Conservation (phyloP, 1,140 invertebrate species). For the Delia radicum region DNA sequence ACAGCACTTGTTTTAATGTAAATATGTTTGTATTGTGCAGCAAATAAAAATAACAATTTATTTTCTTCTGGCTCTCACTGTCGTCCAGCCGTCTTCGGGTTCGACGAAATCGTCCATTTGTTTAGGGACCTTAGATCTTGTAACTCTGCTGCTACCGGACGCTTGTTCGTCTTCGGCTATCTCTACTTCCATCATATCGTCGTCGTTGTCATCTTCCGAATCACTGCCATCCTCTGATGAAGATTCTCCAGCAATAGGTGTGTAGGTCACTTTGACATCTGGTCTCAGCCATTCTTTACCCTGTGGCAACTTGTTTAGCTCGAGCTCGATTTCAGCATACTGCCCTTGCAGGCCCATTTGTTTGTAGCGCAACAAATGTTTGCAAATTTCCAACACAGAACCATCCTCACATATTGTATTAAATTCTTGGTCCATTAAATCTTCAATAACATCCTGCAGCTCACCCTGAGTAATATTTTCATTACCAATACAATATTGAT, state of each 20-base stretch:
- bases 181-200: constrained; percentile 42
- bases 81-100: constrained; percentile 62
- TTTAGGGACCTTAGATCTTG: constrained; percentile 44
- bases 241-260: constrained; percentile 49
- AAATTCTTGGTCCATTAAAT: constrained; percentile 67
- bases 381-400: constrained; percentile 60
- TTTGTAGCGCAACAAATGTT: constrained; percentile 57
- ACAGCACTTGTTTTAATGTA: neutral
- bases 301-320: constrained; percentile 52
- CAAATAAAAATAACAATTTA: constrained; percentile 34
- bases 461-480: constrained; percentile 59
- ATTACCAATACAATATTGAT: constrained; percentile 63
- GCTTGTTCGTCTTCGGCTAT: constrained; percentile 19
- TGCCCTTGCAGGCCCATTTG: constrained; percentile 53
- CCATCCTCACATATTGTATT: constrained; percentile 66
- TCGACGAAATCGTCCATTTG: constrained; percentile 57
- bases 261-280: constrained; percentile 49
- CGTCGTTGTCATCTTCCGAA: constrained; percentile 35
- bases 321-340: constrained; percentile 49
- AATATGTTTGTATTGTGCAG: neutral
- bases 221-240: constrained; percentile 57
- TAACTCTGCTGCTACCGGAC: constrained; percentile 33
- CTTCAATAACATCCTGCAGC: constrained; percentile 63
- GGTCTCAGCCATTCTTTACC: constrained; percentile 54
- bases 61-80: constrained; percentile 59